Evolutionary conservation across 2,888 invertebrate species (phyloP).

Genomic region (Seira ritae): DNA sequence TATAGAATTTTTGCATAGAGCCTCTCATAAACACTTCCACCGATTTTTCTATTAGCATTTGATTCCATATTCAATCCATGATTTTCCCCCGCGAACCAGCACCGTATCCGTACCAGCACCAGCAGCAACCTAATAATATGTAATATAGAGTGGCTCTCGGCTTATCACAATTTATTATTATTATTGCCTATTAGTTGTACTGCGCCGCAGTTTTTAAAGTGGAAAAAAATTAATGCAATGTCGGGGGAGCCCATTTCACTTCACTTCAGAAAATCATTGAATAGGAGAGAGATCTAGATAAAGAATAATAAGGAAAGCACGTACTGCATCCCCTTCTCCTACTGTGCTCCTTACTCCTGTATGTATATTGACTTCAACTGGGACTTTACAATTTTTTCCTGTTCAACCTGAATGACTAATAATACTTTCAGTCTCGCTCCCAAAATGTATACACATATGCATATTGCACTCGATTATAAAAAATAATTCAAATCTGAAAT

Average conservation of each 20-base stretch:
- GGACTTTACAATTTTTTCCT: neutral
- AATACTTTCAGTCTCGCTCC: neutral
- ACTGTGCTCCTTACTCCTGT: too few species aligned
- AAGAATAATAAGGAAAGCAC: constrained; percentile 11
- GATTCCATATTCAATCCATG: constrained; percentile 7
- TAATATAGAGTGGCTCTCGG: neutral
- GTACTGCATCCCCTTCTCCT: neutral
- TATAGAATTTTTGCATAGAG: neutral
- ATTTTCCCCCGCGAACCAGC: neutral
- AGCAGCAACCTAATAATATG: neutral
- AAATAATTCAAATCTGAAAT: neutral
- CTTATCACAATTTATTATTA: constrained; percentile 7
- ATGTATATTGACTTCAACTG: neutral
- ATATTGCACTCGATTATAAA: neutral
- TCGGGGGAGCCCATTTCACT: neutral
- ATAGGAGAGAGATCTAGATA: neutral
- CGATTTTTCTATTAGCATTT: neutral
- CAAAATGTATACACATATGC: neutral
- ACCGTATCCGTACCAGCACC: neutral
- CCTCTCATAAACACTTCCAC: neutral
- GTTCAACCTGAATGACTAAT: constrained; percentile 2
- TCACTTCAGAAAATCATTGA: constrained; percentile 8
- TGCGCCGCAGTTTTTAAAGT: constrained; percentile 6
- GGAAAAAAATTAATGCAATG: constrained; percentile 8
- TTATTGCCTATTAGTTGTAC: neutral